phyloP scores from a whole-genome alignment of 2,888 invertebrate species.

The Bombylius discolor region DNA sequence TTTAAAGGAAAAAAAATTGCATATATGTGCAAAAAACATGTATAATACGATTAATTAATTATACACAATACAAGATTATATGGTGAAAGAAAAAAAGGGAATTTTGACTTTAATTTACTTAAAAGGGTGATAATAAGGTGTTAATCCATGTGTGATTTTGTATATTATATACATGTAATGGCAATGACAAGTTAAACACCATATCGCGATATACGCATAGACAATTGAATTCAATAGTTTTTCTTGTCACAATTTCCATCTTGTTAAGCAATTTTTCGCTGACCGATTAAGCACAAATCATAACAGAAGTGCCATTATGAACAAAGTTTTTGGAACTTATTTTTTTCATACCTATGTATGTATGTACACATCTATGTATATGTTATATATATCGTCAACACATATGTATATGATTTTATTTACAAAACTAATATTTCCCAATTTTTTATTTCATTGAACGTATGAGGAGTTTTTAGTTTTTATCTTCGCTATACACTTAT shows the following conservation, averaged over 20 bases:
- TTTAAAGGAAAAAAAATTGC: too few species aligned
- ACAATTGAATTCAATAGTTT: not conserved
- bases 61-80: too few species aligned
- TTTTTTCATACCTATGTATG: not conserved
- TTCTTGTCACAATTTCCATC: constrained; percentile 7
- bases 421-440: not conserved
- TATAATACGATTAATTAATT: too few species aligned
- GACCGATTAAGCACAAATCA: constrained; percentile 16
- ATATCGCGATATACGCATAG: not conserved
- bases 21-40: too few species aligned
- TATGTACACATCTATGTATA: not conserved
- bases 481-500: too few species aligned
- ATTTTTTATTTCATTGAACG: constrained; percentile 6
- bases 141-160: constrained; percentile 13
- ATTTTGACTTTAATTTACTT: not conserved
- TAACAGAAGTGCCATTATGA: constrained; percentile 10
- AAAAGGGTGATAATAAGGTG: constrained; percentile 9
- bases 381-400: too few species aligned
- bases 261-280: constrained; percentile 12
- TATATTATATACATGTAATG: constrained; percentile 4
- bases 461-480: not conserved
- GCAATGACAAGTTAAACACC: not conserved
- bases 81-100: not conserved
- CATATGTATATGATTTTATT: not conserved
- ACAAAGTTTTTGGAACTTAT: too few species aligned